Evolutionary conservation across 2,888 invertebrate species (phyloP).

Genomic region (Noctua janthe): DNA sequence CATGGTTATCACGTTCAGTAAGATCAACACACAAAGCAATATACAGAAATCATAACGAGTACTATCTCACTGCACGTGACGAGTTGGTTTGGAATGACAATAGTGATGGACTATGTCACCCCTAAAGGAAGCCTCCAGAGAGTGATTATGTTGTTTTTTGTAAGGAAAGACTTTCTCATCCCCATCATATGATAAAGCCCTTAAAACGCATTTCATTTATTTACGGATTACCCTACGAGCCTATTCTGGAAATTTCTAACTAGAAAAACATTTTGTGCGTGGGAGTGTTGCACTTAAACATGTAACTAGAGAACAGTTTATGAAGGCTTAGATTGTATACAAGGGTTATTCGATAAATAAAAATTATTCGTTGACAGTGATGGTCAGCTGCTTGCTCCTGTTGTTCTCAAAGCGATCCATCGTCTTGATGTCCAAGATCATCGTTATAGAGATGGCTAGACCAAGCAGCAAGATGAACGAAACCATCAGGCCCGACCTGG

Average conservation of each 20-base stretch:
- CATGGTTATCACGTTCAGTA: constrained; percentile 32
- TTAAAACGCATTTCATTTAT: background rate
- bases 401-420: constrained; percentile 99
- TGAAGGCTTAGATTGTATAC: constrained; percentile 7
- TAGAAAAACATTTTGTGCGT: constrained; percentile 21
- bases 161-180: constrained; percentile 33
- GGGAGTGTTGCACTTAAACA: constrained; percentile 19
- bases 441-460: constrained; percentile 94
- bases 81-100: constrained; percentile 9
- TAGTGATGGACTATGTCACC: constrained; percentile 45
- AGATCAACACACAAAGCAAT: constrained; percentile 22
- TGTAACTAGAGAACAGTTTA: background rate
- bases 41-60: background rate
- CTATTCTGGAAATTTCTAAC: constrained; percentile 9
- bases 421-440: constrained; percentile 98
- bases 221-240: constrained; percentile 40
- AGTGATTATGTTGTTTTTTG: constrained; percentile 59
- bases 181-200: constrained; percentile 46
- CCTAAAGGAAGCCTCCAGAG: constrained; percentile 50
- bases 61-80: constrained; percentile 46
- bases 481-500: constrained; percentile 95
- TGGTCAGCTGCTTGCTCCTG: constrained; percentile 97
- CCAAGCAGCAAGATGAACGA: constrained; percentile 94
- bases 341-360: background rate
- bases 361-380: constrained; percentile 93